Evolutionary conservation across 2,797 vertebrate species (phyloP), one percentile per base, ranked within the genome.

Genomic region (Syndactyla subalaris): DNA sequence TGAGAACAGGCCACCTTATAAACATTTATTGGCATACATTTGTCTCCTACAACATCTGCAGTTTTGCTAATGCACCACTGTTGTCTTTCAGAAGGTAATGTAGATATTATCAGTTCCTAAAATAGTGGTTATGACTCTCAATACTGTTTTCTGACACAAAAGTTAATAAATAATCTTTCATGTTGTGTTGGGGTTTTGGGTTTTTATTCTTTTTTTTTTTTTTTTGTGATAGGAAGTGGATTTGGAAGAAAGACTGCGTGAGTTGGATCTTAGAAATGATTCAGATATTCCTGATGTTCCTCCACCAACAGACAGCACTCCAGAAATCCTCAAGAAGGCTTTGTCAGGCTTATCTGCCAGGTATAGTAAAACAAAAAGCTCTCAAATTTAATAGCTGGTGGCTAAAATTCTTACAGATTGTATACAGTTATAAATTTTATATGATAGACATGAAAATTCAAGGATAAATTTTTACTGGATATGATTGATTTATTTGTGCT

Each of bases 261-360:
- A 99, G 80, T 93, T 98, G 19, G 99, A 99, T 96, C 98, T 98
- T 95, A 99, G 98, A 98, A 97, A 91, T 46, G 98, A 99, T 96
- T 98, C 83, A 16, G 98, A 98, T 88, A 75, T 98, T 97, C 98
- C 98, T 66, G 99, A 99, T 83, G 97, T 98, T 81, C 98, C 98
- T 54, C 98, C 97, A 8, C 96, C 98, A 87, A 96, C 96, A 70
- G 99, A 99, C 97, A 99, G 98, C 98, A 99, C 99, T 97, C 99
- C 99, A 67, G 97, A 99, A 97, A 99, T 98, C 96, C 98, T 99
- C 92, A 99, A 98, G 98, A 99, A 97, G 96, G 99, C 99, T 77
- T 98, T 99, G 65, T 98, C 99, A 95, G 99, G 99, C 43, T 98
- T 99, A 82, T 99, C 99, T 36, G 99, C 99, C 95, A 99, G 99